A percentile compares a stretch with the other conserved stretches of the same genome.
These are phyloP conservation scores for Antechinus flavipes DNA, from an alignment of 2,113 vertebrate species.

Conservation along the genomic window DNA sequence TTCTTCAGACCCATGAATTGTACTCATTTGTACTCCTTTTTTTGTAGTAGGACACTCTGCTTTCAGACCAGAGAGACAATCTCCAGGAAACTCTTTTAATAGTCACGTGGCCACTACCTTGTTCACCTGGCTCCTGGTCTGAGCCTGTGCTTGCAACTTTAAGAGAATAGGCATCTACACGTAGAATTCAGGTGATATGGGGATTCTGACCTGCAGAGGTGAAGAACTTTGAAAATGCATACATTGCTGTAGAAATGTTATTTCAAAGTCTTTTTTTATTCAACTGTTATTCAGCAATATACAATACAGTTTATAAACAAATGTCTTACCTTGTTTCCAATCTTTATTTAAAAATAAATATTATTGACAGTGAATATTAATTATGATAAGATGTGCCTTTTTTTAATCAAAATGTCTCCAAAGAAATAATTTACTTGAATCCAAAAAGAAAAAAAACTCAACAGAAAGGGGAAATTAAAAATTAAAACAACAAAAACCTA, in stretches of 20 bases:
- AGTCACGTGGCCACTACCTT: not conserved
- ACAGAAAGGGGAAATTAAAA: slow-evolving; percentile 67
- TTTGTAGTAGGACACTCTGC: not conserved
- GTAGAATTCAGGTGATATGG: not conserved
- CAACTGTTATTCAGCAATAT: slow-evolving; percentile 92
- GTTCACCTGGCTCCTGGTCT: not conserved
- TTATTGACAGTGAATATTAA: slow-evolving; percentile 93
- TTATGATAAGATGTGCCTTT: slow-evolving; percentile 89
- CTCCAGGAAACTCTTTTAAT: not conserved
- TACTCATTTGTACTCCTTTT: not conserved
- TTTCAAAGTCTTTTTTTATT: slow-evolving; percentile 93
- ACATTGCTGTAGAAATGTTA: slow-evolving; percentile 82
- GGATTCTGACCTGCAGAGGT: not conserved
- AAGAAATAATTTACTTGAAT: slow-evolving; percentile 89
- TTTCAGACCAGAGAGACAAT: not conserved
- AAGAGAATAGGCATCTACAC: not conserved
- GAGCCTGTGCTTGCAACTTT: not conserved
- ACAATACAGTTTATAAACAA: slow-evolving; percentile 94
- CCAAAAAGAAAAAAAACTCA: slow-evolving; percentile 80
- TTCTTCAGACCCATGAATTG: not conserved
- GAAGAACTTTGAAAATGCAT: slow-evolving; percentile 49
- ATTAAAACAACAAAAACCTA: slow-evolving; percentile 60
- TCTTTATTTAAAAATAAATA: slow-evolving; percentile 98
- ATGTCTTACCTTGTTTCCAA: slow-evolving; percentile 92
- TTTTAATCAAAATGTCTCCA: slow-evolving; percentile 87